Conservation (phyloP, 35 echinoderm and acorn worm genomes). For the Amphiura filiformis region DNA sequence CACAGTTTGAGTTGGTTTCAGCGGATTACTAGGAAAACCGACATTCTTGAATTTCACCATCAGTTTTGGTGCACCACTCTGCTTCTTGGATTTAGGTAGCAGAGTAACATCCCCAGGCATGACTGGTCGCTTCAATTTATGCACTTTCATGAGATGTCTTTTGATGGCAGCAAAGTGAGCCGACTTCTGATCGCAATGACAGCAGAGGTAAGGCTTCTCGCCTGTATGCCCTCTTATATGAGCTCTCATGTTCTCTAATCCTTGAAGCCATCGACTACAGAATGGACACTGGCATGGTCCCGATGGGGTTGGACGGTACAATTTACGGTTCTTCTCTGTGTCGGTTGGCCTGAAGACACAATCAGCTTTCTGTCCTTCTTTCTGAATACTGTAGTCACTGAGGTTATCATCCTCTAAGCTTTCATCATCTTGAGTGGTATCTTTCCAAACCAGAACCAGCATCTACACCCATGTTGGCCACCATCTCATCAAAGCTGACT, state of each 20-base stretch:
- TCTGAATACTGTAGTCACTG: not conserved
- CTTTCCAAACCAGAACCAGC: not conserved
- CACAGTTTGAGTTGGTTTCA: not conserved
- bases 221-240: conserved; percentile 3
- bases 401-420: not conserved
- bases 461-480: not conserved
- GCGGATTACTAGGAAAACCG: not conserved
- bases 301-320: not conserved
- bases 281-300: not conserved
- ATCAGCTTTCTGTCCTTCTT: not conserved
- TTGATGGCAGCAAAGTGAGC: conserved; percentile 2
- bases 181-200: not conserved
- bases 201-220: not conserved
- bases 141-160: not conserved
- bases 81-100: not conserved
- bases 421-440: not conserved
- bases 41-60: not conserved
- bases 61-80: not conserved
- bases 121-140: not conserved
- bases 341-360: not conserved
- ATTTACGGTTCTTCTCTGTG: not conserved
- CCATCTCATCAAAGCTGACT: not conserved
- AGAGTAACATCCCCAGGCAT: not conserved
- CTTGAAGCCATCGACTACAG: not conserved
- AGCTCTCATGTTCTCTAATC: not conserved